Evolutionary conservation across 2,113 vertebrate species (phyloP).

Genomic region (Corythoichthys intestinalis): DNA sequence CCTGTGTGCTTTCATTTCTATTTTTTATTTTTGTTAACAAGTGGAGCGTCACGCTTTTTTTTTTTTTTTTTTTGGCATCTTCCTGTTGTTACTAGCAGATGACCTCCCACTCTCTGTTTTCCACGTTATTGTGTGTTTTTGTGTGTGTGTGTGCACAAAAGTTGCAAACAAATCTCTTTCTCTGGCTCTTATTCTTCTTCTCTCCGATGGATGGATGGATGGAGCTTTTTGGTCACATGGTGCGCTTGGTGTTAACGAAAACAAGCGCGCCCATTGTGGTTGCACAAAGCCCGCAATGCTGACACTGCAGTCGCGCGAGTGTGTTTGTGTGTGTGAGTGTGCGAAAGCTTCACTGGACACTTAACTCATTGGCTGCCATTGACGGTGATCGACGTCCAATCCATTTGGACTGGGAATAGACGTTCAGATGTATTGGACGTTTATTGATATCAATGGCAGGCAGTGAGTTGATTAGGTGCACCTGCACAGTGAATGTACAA

Average conservation of each 20-base stretch:
- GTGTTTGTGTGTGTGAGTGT: slow-evolving; percentile 30
- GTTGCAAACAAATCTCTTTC: slow-evolving; percentile 34
- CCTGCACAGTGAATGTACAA: too few relatives aligned
- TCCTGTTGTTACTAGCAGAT: slow-evolving; percentile 52
- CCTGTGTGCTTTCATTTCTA: slow-evolving; percentile 77
- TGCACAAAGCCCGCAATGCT: slow-evolving; percentile 75
- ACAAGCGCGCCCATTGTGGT: slow-evolving; percentile 75
- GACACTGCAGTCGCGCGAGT: slow-evolving; percentile 72
- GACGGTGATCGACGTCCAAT: too few relatives aligned
- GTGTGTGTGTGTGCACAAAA: slow-evolving; percentile 8
- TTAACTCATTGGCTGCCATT: too few relatives aligned
- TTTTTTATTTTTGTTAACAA: neutral
- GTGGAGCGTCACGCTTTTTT: slow-evolving; percentile 67
- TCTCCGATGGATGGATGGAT: slow-evolving; percentile 36
- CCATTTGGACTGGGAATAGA: too few relatives aligned
- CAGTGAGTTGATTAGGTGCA: too few relatives aligned
- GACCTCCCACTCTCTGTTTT: neutral
- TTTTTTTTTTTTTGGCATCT: slow-evolving; percentile 77
- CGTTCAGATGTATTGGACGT: too few relatives aligned
- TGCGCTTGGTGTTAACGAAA: slow-evolving; percentile 71
- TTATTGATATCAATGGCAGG: too few relatives aligned
- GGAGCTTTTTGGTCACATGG: slow-evolving; percentile 71
- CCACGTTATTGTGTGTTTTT: slow-evolving; percentile 14
- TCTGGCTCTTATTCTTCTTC: slow-evolving; percentile 48
- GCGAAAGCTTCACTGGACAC: neutral